Conservation (phyloP, 2,888 invertebrate species). For the Thyatira batis region DNA sequence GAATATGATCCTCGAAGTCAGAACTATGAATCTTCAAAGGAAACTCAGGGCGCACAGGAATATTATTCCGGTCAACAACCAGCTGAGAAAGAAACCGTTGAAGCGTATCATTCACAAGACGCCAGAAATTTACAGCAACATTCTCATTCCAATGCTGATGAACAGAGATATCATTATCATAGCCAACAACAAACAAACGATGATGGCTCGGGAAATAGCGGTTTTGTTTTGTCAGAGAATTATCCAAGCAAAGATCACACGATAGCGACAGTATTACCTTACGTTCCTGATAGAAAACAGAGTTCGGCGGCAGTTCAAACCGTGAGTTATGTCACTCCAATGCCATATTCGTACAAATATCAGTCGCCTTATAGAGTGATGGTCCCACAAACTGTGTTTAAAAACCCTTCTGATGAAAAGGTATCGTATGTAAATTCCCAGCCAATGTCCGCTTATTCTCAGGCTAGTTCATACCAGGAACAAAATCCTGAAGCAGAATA, state of each 20-base stretch:
- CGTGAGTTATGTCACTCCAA: constrained; percentile 73
- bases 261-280: constrained; percentile 75
- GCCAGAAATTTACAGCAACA: constrained; percentile 43
- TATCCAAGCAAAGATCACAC: constrained; percentile 83
- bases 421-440: constrained; percentile 72
- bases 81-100: constrained; percentile 45
- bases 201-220: constrained; percentile 44
- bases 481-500: constrained; percentile 62
- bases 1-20: constrained; percentile 22
- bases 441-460: constrained; percentile 50
- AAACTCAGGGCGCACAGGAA: constrained; percentile 29
- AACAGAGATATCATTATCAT: constrained; percentile 57
- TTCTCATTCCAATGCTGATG: constrained; percentile 39
- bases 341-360: constrained; percentile 63
- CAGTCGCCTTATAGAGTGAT: constrained; percentile 68
- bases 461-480: constrained; percentile 42
- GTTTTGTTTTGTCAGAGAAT: constrained; percentile 76
- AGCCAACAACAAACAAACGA: constrained; percentile 55
- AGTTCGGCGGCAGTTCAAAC: constrained; percentile 51
- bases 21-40: constrained; percentile 24
- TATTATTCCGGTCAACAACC: constrained; percentile 47
- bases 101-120: constrained; percentile 44
- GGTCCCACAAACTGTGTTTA: constrained; percentile 70
- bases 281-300: constrained; percentile 45
- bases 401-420: constrained; percentile 58